Conservation (phyloP, 2,888 invertebrate species). For the Nemoura dubitans region DNA sequence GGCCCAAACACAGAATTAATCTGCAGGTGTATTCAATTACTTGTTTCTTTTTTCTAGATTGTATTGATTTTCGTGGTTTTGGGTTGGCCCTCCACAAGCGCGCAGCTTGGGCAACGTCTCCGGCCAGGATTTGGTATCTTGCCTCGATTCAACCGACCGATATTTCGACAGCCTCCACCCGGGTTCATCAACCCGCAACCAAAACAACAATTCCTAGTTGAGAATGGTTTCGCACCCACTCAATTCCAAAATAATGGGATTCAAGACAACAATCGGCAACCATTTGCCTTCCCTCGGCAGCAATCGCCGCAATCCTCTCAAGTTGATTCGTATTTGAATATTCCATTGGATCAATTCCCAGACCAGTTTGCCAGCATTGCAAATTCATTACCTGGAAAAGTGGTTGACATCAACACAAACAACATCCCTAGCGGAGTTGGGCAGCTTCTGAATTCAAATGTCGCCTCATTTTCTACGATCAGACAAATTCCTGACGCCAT, state of each 20-base stretch:
- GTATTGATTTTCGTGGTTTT: background rate
- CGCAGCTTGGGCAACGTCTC: background rate
- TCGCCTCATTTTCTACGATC: background rate
- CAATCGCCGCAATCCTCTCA: background rate
- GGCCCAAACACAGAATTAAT: background rate
- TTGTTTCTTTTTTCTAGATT: background rate
- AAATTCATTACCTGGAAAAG: background rate
- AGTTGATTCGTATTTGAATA: background rate
- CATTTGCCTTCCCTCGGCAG: background rate
- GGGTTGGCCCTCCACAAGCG: background rate
- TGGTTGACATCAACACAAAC: background rate
- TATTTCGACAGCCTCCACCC: background rate
- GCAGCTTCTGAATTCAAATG: background rate
- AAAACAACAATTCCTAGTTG: background rate
- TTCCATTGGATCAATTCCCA: background rate
- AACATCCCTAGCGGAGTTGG: background rate
- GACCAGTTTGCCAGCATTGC: background rate
- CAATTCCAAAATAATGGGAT: background rate
- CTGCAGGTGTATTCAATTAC: background rate
- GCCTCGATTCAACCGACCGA: background rate
- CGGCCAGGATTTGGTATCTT: background rate
- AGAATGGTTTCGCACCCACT: background rate
- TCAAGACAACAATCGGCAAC: background rate
- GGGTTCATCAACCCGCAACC: background rate
- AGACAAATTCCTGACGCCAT: background rate